Evolutionary conservation across 92 coral and sea anemone species (phyloP), one percentile per base, ranked within the genome.

Genomic region (Palythoa grandiflora): DNA sequence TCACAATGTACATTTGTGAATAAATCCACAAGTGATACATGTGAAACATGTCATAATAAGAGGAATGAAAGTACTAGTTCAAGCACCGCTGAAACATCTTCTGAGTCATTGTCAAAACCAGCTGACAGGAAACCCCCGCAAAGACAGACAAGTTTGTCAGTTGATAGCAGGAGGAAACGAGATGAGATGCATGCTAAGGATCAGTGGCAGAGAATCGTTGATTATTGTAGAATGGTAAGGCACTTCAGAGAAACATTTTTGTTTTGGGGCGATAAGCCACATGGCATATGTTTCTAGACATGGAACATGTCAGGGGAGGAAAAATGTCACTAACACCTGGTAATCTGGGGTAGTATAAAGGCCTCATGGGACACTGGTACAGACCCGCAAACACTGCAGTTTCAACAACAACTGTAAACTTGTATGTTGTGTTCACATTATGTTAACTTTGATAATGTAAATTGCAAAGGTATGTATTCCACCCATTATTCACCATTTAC

Each of bases 151-250:
- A 95, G 98, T 91, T 93, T 97, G 73, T 89, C 94, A 55, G 97
- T 93, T 15, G 99, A 97, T 70, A 93, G 95, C 59, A 93, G 98
- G 65, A 94, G 99, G 75, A 92, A 87, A 68, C 92, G 92, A 20
- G 99, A 97, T 85, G 99, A 97, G 75, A 88, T 79, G 59, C 93
- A 87, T 75, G 99, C 98, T 13, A 97, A 93, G 76, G 98, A 97
- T 44, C 98, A 95, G 65, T 93, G 95, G 97, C 73, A 88, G 21
- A 91, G 71, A 54, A 95, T 95, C 78, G 95, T 93, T n/a, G 71
- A 92, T 20, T 93, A 91, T 81, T 97, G 99, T 83, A 92, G 86
- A 61, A 77, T 75, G 75, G 99, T 97, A 85, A 74, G 96, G 11
- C 36, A 48, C 2, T 44, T 20, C 38, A 13, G 38, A 38, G 44